Percentiles rank a stretch among this genome's conserved stretches.
phyloP scores from a whole-genome alignment of 2,797 vertebrate species.

The Tauraco hartlaubi region DNA sequence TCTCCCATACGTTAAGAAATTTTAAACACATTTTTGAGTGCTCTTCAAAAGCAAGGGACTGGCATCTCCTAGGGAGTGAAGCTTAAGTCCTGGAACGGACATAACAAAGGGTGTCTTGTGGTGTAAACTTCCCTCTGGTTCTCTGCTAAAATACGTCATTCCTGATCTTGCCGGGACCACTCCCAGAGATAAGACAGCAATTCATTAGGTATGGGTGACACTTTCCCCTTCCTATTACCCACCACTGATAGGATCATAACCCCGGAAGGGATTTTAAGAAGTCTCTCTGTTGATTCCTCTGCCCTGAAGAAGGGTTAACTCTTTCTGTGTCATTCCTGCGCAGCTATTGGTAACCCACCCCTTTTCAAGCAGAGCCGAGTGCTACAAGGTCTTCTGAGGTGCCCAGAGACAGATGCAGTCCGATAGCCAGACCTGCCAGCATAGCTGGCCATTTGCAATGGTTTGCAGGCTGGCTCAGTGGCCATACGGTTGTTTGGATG shows the following conservation, averaged over 20 bases:
- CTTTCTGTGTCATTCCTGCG: background rate
- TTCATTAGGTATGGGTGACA: background rate
- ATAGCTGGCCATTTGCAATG: slow-evolving; percentile 64
- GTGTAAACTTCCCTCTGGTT: background rate
- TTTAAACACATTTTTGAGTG: background rate
- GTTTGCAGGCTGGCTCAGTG: slow-evolving; percentile 58
- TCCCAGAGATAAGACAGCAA: background rate
- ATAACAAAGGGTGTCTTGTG: background rate
- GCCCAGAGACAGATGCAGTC: slow-evolving; percentile 59
- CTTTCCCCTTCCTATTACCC: background rate
- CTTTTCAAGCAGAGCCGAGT: slow-evolving; percentile 23
- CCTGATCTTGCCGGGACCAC: background rate
- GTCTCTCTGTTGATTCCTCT: background rate
- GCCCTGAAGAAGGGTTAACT: background rate
- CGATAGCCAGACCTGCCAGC: slow-evolving; percentile 38
- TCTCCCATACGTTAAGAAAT: background rate
- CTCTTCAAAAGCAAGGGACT: background rate
- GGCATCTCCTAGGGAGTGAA: background rate
- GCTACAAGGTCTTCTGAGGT: slow-evolving; percentile 53
- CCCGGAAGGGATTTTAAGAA: background rate
- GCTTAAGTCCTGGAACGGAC: background rate
- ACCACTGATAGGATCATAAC: background rate
- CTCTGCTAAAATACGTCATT: background rate
- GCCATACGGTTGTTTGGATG: slow-evolving; percentile 74
- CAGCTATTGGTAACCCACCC: slow-evolving; percentile 6